These are phyloP conservation scores for Azemiops feae DNA, from an alignment of 2,113 vertebrate genomes.

Conservation along the genomic window DNA sequence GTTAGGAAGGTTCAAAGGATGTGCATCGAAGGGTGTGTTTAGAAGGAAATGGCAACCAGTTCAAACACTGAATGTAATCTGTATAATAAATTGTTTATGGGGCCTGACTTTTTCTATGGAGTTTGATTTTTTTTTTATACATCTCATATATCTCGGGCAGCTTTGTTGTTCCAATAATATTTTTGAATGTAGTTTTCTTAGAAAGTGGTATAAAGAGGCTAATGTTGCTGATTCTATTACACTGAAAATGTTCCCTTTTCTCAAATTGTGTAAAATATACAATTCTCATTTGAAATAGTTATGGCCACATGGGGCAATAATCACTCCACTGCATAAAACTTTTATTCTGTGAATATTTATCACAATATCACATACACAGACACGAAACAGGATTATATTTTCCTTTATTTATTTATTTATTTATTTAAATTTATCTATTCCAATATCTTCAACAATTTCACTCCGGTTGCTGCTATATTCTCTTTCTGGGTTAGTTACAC, in stretches of 20 bases:
- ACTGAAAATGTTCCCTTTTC: not conserved
- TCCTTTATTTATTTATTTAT: not conserved
- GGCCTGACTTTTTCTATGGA: not conserved
- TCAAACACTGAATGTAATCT: not conserved
- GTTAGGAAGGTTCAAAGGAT: not conserved
- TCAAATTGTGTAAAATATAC: not conserved
- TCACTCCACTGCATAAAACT: not conserved
- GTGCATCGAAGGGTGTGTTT: not conserved
- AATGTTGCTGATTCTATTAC: not conserved
- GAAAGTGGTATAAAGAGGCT: not conserved
- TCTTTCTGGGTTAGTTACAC: not conserved
- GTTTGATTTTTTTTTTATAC: not conserved
- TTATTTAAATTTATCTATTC: not conserved
- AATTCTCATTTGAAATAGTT: not conserved
- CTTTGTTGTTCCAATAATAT: not conserved
- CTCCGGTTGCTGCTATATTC: not conserved
- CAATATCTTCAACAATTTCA: not conserved
- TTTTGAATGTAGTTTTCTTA: not conserved
- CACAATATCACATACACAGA: not conserved
- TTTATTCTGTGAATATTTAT: not conserved
- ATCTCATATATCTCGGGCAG: not conserved
- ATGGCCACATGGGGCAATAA: not conserved
- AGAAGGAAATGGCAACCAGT: not conserved
- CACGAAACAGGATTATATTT: not conserved
- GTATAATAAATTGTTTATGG: not conserved